Conservation (phyloP, 2,113 vertebrate genomes). For the Orientallactaga bullata region DNA sequence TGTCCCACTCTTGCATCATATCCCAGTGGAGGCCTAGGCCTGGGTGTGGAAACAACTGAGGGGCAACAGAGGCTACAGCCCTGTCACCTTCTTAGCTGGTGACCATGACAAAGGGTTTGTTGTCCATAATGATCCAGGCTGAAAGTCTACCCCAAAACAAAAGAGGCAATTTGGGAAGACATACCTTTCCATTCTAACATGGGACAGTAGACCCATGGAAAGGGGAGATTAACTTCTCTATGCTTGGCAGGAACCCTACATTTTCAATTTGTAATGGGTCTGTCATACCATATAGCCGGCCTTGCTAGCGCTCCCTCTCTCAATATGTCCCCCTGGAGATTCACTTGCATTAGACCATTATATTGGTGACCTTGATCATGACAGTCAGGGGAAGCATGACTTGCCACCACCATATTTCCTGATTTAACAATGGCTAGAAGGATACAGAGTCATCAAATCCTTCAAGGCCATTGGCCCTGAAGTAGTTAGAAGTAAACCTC, state of each 20-base stretch:
- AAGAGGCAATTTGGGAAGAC: neutral
- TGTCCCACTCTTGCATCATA: neutral
- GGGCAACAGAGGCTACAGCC: neutral
- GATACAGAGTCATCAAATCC: neutral
- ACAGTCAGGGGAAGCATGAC: neutral
- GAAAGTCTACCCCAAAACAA: no score
- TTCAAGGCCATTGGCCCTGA: neutral
- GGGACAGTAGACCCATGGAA: rapidly evolving
- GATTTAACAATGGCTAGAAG: neutral
- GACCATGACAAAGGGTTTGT: neutral
- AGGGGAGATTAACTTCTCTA: neutral
- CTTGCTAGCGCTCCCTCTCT: neutral
- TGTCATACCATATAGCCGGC: rapidly evolving
- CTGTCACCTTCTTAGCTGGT: neutral
- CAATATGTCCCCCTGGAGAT: neutral
- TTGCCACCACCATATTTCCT: neutral
- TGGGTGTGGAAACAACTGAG: rapidly evolving
- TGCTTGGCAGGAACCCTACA: neutral
- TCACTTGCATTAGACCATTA: neutral
- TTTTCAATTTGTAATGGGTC: neutral
- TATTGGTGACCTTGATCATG: neutral
- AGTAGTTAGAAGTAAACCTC: neutral
- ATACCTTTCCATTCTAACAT: neutral
- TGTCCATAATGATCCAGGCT: neutral
- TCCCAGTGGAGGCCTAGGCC: no score